Base-by-base conservation (phyloP, 1,140 invertebrate species). In the Plodia interpunctella region DNA sequence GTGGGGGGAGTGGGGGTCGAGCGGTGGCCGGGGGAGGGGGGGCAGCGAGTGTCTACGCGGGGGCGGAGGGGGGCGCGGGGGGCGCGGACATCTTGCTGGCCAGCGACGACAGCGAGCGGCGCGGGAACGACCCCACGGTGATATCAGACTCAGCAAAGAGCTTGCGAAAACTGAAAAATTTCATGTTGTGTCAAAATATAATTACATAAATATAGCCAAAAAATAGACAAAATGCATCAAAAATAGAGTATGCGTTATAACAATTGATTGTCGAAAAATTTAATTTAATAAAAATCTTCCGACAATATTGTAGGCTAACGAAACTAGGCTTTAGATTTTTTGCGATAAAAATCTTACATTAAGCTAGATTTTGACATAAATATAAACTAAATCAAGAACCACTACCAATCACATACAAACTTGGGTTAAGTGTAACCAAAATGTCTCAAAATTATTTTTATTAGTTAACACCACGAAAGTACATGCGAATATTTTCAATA, bases 161-260 rank as follows among this genome's bases (percentile, higher is more conserved):
- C 82, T 90, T 90, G 86, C 90, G 90, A 90, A 90, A 90, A 90
- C 90, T 90, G 83, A n/a, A n/a, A n/a, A n/a, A n/a, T n/a, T n/a
- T n/a, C n/a, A n/a, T n/a, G n/a, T n/a, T n/a, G n/a, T n/a, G n/a
- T n/a, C n/a, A n/a, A n/a, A n/a, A n/a, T n/a, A n/a, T n/a, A n/a
- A n/a, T n/a, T n/a, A n/a, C n/a, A n/a, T n/a, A n/a, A 63, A 60
- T 17, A 54, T 44, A 3, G 38, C n/a, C n/a, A 44, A 15, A 28
- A 3, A 32, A 3, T 3, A n/a, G n/a, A n/a, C n/a, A n/a, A n/a
- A n/a, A n/a, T n/a, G n/a, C n/a, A n/a, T n/a, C n/a, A n/a, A n/a
- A n/a, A n/a, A n/a, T n/a, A n/a, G n/a, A n/a, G n/a, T n/a, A n/a
- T n/a, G n/a, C n/a, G n/a, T n/a, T 25, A 25, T 3, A 25, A 3